A percentile compares a stretch with the other conserved stretches of the same genome.
Evolutionary conservation across 2,888 invertebrate species (phyloP).

Genomic region (Chymomyza fuscimana): DNA sequence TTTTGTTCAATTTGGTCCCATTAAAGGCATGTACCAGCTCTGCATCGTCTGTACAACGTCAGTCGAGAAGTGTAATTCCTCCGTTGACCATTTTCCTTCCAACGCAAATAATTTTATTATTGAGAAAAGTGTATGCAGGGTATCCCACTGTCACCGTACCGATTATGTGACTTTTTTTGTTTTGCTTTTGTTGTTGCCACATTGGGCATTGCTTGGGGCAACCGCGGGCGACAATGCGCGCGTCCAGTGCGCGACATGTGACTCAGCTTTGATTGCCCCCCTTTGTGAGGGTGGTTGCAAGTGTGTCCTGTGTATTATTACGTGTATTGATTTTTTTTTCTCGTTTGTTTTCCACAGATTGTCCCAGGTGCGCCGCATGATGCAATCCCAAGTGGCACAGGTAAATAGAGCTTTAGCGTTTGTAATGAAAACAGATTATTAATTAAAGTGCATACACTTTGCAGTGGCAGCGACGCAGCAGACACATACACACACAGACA

Average conservation of each 20-base stretch:
- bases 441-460: slow-evolving; percentile 6
- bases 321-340: slow-evolving; percentile 46
- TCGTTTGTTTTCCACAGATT: slow-evolving; percentile 23
- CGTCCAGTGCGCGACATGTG: slow-evolving; percentile 3
- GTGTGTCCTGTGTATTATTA: slow-evolving; percentile 33
- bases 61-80: too few relatives aligned
- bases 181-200: neutral
- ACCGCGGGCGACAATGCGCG: slow-evolving; percentile 17
- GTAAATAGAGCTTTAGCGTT: neutral
- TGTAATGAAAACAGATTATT: neutral
- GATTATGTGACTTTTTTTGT: too few relatives aligned
- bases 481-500: slow-evolving; percentile 12
- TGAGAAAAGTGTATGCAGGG: too few relatives aligned
- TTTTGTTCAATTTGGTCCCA: too few relatives aligned
- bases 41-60: too few relatives aligned
- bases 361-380: slow-evolving; percentile 1
- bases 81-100: too few relatives aligned
- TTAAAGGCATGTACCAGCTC: too few relatives aligned
- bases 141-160: neutral
- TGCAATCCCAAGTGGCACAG: slow-evolving; percentile 5
- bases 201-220: slow-evolving; percentile 22
- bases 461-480: neutral
- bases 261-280: slow-evolving; percentile 14
- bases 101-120: too few relatives aligned
- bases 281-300: slow-evolving; percentile 17